phyloP scores from a whole-genome alignment of 2,113 vertebrate species.

The Abramis brama region DNA sequence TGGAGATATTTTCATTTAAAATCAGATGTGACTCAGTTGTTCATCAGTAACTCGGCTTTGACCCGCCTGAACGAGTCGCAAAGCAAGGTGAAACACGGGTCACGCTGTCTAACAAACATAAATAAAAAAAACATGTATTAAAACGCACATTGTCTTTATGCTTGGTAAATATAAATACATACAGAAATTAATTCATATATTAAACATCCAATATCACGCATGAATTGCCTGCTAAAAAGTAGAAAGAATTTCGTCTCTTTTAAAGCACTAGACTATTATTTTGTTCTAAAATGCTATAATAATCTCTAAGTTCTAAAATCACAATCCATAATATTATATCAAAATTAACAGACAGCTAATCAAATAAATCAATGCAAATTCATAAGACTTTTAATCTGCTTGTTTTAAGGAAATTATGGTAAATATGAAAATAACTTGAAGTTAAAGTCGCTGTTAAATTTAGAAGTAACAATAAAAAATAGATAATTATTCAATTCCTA shows the following conservation, averaged over 20 bases:
- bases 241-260: neutral
- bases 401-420: neutral
- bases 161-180: neutral
- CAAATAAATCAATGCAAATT: neutral
- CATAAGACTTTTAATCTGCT: neutral
- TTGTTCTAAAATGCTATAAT: neutral
- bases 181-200: neutral
- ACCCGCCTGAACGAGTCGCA: slow-evolving; percentile 92
- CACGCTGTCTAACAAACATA: slow-evolving; percentile 91
- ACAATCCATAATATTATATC: neutral
- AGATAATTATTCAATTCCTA: neutral
- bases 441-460: neutral
- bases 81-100: slow-evolving; percentile 97
- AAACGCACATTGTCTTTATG: neutral
- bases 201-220: neutral
- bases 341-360: neutral
- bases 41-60: slow-evolving; percentile 97
- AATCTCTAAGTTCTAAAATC: neutral
- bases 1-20: slow-evolving; percentile 51
- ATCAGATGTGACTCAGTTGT: slow-evolving; percentile 83
- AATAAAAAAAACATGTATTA: slow-evolving; percentile 77
- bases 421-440: neutral
- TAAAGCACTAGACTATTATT: neutral
- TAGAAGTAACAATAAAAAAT: neutral
- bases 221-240: neutral